phyloP scores from a whole-genome alignment of 2,113 vertebrate species.

The Dicerorhinus sumatrensis region DNA sequence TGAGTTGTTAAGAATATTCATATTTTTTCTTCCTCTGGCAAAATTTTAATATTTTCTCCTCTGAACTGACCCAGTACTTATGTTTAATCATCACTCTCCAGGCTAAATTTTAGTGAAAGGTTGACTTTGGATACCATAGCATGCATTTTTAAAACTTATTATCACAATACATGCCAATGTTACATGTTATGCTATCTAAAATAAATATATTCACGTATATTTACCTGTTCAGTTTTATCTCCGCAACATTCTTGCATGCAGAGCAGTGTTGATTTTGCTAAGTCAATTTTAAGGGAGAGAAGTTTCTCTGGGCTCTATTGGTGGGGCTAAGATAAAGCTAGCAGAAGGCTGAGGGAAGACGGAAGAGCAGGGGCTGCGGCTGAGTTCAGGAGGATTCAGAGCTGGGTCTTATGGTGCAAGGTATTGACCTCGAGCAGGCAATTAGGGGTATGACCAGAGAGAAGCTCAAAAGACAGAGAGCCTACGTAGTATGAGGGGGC shows the following conservation, averaged over 20 bases:
- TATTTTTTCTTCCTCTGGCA: neutral
- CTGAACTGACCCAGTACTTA: neutral
- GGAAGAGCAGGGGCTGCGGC: accelerated
- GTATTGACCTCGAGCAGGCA: neutral
- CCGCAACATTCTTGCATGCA: neutral
- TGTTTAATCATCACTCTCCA: neutral
- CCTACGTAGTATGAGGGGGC: accelerated
- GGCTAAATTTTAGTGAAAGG: neutral
- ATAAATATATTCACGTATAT: neutral
- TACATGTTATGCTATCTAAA: neutral
- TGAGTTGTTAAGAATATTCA: neutral
- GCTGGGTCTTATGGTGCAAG: accelerated
- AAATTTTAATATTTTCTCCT: conserved; percentile 13
- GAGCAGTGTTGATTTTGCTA: neutral
- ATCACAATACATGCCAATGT: neutral
- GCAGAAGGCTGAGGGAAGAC: neutral
- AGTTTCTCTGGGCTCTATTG: accelerated
- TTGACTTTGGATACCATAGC: neutral
- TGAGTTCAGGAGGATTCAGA: neutral
- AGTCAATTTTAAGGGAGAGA: neutral
- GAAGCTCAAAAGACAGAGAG: too few species aligned
- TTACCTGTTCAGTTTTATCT: neutral
- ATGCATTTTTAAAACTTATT: neutral
- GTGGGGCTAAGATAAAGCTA: too few species aligned
- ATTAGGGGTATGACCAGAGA: neutral